phyloP scores from a whole-genome alignment of 2,113 vertebrate genomes.

The Anolis carolinensis region DNA sequence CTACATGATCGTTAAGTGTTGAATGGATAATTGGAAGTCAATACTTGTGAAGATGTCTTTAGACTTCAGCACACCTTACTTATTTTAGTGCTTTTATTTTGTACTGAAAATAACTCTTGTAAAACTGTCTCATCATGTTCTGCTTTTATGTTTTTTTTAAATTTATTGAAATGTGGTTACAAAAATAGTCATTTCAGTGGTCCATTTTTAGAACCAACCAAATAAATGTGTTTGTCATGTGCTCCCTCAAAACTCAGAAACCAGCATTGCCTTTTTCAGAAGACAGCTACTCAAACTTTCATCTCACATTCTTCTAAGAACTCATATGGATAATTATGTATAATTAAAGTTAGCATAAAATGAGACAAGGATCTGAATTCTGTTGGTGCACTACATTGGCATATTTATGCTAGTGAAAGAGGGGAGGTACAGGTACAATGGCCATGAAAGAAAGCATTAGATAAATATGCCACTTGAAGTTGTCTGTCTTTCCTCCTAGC shows the following conservation, averaged over 20 bases:
- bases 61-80: slow-evolving; percentile 9
- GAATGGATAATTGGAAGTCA: not conserved
- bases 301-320: not conserved
- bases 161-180: too few species aligned
- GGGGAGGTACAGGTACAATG: too few species aligned
- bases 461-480: too few species aligned
- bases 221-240: not conserved
- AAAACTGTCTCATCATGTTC: not conserved
- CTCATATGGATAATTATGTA: not conserved
- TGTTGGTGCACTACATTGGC: too few species aligned
- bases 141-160: not conserved
- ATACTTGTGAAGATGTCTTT: slow-evolving; percentile 33
- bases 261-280: not conserved
- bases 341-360: not conserved
- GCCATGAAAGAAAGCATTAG: too few species aligned
- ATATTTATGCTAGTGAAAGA: too few species aligned
- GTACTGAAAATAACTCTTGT: slow-evolving; percentile 24
- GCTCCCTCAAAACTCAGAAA: slow-evolving; percentile 3
- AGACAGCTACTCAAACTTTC: not conserved
- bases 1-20: slow-evolving; percentile 1
- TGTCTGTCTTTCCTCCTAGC: too few species aligned
- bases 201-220: slow-evolving; percentile 18
- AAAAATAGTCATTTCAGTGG: slow-evolving; percentile 40
- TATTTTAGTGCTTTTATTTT: slow-evolving; percentile 26
- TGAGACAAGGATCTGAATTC: not conserved